phyloP scores from a whole-genome alignment of 2,888 invertebrate genomes.

The Drosophila diplacantha region DNA sequence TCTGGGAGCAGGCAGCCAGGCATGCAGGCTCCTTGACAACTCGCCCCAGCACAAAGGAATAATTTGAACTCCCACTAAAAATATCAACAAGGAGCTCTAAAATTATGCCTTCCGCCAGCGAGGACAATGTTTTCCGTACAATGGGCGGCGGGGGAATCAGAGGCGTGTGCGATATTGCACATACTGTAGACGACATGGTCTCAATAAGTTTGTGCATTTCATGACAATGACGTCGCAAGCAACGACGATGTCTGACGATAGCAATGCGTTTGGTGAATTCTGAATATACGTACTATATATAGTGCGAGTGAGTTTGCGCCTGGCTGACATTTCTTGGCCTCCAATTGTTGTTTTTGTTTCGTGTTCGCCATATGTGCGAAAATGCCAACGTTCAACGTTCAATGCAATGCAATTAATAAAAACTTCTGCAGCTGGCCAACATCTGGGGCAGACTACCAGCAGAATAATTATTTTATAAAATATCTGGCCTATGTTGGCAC shows the following conservation, averaged over 20 bases:
- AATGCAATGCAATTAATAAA: constrained; percentile 40
- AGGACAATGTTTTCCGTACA: constrained; percentile 5
- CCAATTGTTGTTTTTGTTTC: constrained; percentile 11
- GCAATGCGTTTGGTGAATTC: constrained; percentile 17
- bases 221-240: constrained; percentile 47
- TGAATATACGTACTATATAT: constrained; percentile 25
- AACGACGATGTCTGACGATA: constrained; percentile 10
- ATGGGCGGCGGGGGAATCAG: not conserved
- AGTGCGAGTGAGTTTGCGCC: constrained; percentile 12
- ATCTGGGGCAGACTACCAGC: constrained; percentile 5
- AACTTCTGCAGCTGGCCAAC: constrained; percentile 1
- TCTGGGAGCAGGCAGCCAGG: constrained; percentile 10
- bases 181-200: constrained; percentile 53
- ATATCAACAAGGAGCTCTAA: constrained; percentile 46
- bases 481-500: not conserved
- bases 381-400: constrained; percentile 41
- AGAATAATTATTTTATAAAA: not conserved
- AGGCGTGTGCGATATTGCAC: constrained; percentile 41
- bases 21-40: constrained; percentile 28
- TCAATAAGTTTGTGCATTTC: constrained; percentile 62
- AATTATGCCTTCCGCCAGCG: constrained; percentile 47
- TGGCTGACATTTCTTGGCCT: constrained; percentile 31
- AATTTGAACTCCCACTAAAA: constrained; percentile 61
- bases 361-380: constrained; percentile 30
- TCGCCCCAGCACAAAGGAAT: constrained; percentile 6